Base-by-base conservation (phyloP, 2,797 vertebrate genomes). In the Ceryle rudis region DNA sequence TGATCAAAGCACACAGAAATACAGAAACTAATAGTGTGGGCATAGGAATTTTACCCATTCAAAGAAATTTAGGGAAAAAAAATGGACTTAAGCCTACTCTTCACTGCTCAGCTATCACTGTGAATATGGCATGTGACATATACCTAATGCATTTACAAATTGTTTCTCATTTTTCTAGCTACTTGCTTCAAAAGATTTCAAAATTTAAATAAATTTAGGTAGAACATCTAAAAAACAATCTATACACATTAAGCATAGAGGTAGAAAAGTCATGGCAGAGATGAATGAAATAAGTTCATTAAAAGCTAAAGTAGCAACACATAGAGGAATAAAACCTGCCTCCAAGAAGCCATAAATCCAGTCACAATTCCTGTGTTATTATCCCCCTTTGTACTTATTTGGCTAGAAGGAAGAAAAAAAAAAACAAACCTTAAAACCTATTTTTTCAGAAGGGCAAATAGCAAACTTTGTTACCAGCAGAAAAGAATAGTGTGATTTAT, bases 301-400 rank as follows among this genome's bases (percentile, higher is more conserved):
- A 85, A 89, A 94, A 86, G 61, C 74, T 67, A 39, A 92, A 87
- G 49, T 9, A 89, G 71, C 9, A 83, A 49, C 49, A 83, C 6
- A 41, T 7, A 64, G 6, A 74, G 22, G 65, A 86, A 83, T 72
- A 74, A 90, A 92, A 78, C 20, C 26, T 92, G 84, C 21, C 69
- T 79, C 65, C 33, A 93, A 91, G 55, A 90, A 94, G 67, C 51
- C 44, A 92, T 66, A 91, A 95, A 96, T 80, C 55, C 64, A 77
- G 14, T 69, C 74, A 22, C 0, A 0, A 25, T 35, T 84, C 61
- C 51, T 47, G 51, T n/a, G 31, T 75, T 79, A 87, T 89, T 37
- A 83, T 16, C 9, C 49, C 55, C 69, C 47, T 81, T 72, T 66
- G n/a, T 44, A 54, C 67, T 87, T 90, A 91, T 94, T 95, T 89